Conservation (phyloP, 2,113 vertebrate genomes). For the Sylvilagus bachmani region DNA sequence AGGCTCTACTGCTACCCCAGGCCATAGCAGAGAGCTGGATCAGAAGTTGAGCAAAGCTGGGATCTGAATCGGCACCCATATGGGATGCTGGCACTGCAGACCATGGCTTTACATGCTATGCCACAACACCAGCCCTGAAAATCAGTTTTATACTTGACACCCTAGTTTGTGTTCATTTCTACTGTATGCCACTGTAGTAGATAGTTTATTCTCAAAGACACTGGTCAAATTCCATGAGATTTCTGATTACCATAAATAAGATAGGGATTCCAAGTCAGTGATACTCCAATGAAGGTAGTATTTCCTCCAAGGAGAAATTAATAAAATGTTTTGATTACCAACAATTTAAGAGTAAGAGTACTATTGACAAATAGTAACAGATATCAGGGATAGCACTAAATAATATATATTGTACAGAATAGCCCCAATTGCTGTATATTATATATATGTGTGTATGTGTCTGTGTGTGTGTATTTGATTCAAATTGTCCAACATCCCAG, state of each 20-base stretch:
- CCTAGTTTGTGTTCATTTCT: neutral
- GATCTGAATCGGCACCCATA: too few relatives aligned
- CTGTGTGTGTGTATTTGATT: too few relatives aligned
- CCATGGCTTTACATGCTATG: too few relatives aligned
- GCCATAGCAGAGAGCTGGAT: too few relatives aligned
- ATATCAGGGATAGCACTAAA: neutral
- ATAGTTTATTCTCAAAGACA: neutral
- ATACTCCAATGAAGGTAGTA: neutral
- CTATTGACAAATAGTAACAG: neutral
- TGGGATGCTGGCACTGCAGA: too few relatives aligned
- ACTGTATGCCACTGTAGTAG: neutral
- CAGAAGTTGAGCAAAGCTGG: too few relatives aligned
- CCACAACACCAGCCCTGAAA: too few relatives aligned
- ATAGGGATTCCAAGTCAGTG: neutral
- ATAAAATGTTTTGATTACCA: neutral
- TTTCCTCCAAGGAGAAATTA: neutral
- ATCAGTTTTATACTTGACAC: neutral
- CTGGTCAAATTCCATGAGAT: neutral
- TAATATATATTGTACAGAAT: neutral
- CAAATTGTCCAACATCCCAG: neutral
- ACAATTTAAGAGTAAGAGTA: rapidly evolving
- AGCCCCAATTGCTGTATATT: too few relatives aligned
- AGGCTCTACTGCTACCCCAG: too few relatives aligned
- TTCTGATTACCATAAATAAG: neutral
- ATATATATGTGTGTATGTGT: too few relatives aligned